phyloP scores from a whole-genome alignment of 2,113 vertebrate species.

The Pygoscelis adeliae region DNA sequence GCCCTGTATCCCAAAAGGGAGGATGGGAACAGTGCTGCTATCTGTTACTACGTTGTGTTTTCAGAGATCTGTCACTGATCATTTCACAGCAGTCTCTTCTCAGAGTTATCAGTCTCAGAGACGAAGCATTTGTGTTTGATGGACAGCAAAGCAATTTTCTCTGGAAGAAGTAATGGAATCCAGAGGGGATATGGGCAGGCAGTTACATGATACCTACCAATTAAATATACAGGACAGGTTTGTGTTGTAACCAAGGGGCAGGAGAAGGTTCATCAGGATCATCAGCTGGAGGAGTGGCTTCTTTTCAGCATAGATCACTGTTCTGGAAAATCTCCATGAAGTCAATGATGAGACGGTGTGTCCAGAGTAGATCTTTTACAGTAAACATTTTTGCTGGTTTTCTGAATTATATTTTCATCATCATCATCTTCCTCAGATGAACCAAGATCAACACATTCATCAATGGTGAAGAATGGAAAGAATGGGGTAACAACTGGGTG shows the following conservation, averaged over 20 bases:
- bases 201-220: neutral
- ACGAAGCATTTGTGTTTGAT: neutral
- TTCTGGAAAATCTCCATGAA: neutral
- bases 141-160: neutral
- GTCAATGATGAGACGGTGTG: neutral
- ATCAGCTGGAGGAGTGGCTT: neutral
- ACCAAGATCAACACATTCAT: neutral
- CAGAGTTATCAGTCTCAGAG: neutral
- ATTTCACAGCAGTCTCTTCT: neutral
- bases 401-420: neutral
- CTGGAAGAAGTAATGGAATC: neutral
- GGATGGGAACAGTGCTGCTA: neutral
- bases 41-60: neutral
- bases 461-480: neutral
- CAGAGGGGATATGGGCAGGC: neutral
- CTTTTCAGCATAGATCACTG: neutral
- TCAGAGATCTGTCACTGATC: neutral
- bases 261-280: neutral
- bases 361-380: neutral
- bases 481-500: neutral
- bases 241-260: neutral
- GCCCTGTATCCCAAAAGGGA: neutral
- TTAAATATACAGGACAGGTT: neutral
- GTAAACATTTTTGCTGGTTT: neutral
- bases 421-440: neutral